Base-by-base conservation (phyloP, 2,113 vertebrate species). In the Cervus canadensis region DNA sequence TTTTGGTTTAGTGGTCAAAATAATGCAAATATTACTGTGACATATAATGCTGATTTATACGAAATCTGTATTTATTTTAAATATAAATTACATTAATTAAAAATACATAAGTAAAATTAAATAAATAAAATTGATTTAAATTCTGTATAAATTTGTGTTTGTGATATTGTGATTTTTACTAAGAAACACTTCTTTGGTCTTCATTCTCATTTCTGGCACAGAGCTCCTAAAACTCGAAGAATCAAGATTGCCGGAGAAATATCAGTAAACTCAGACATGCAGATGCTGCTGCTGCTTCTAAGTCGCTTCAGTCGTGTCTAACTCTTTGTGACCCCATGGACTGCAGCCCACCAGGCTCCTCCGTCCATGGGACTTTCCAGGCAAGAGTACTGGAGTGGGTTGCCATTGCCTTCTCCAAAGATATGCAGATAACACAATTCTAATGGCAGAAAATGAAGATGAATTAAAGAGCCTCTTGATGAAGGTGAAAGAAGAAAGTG, bases 301-400 rank as follows among this genome's bases (percentile, higher is more conserved):
- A 67, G 4, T 67, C 4, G 4, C 33, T 67, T 67, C n/a, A 67
- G 64, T 36, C 9, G 0, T 36, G 10, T 67, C 17, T 0, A 0
- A 21, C 17, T 36, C 17, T 71, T 71, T 1, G 2, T 0, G 4
- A 36, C n/a, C 9, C n/a, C 64, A 11, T 36, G 64, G 64, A 71
- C 17, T 71, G 64, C 4, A 71, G n/a, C 64, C 17, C 5, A 21
- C n/a, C 64, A 67, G 64, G 64, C 8, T 36, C 64, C n/a, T 71
- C 64, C 2, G 0, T 36, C 33, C n/a, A 36, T 36, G 64, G 4
- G 17, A 67, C 36, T 67, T 67, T 36, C 64, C 64, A 67, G 64
- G 64, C 64, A 67, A 67, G 17, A 67, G n/a, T 67, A 67, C 64
- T 67, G 2, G 17, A 36, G n/a, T 36, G n/a, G n/a, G n/a, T 2